These are phyloP conservation scores for Aleiodes leptofemur DNA, from an alignment of 2,888 invertebrate species.

Conservation along the genomic window DNA sequence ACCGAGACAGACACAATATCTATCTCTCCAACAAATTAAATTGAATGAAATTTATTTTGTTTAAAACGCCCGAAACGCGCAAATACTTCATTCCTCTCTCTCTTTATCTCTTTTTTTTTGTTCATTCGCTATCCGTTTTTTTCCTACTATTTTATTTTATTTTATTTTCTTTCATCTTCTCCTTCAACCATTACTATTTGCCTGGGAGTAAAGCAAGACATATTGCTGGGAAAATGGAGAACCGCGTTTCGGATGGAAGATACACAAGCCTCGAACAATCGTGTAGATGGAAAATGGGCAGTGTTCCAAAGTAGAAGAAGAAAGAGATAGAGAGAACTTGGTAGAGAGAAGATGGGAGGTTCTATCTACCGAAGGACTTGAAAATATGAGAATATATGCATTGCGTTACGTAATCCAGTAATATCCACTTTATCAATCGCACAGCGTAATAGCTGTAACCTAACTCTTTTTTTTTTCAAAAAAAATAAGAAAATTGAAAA, in stretches of 20 bases:
- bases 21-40: not conserved
- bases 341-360: conserved; percentile 12
- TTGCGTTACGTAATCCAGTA: conserved; percentile 20
- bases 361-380: conserved; percentile 30
- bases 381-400: conserved; percentile 28
- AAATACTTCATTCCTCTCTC: not conserved
- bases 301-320: conserved; percentile 23
- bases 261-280: conserved; percentile 46
- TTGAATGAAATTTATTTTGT: conserved; percentile 1
- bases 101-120: not conserved
- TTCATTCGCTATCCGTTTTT: not conserved
- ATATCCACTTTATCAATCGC: conserved; percentile 11
- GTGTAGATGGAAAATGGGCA: conserved; percentile 50
- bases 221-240: conserved; percentile 33
- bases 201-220: conserved; percentile 32
- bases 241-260: conserved; percentile 22
- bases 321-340: not conserved
- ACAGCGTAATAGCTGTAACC: not conserved
- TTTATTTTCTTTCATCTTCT: conserved; percentile 5
- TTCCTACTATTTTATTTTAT: not conserved
- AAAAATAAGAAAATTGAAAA: not conserved
- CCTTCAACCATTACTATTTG: conserved; percentile 22
- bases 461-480: not conserved
- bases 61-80: not conserved
- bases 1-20: too few relatives aligned